phyloP scores from a whole-genome alignment of 2,797 vertebrate genomes.

The Onychomys leucogaster region DNA sequence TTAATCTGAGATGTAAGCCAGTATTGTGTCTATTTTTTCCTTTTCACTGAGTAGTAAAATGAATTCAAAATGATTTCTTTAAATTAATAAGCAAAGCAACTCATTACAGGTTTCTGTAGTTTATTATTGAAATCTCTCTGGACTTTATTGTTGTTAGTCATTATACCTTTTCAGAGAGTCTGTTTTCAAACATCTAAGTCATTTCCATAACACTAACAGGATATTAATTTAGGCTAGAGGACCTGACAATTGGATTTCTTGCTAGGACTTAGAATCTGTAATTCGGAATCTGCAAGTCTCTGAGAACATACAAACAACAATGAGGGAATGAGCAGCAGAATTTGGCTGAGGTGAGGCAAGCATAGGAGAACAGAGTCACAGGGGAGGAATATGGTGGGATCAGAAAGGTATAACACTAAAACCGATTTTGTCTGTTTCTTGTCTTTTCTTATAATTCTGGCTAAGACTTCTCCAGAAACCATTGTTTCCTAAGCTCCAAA shows the following conservation, averaged over 20 bases:
- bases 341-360: fast-evolving
- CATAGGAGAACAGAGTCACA: not conserved
- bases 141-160: not conserved
- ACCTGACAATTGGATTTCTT: not conserved
- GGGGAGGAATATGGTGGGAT: not conserved
- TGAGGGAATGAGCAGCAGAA: not conserved
- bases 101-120: not conserved
- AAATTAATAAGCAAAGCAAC: not conserved
- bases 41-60: conserved; percentile 33
- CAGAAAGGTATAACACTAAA: not conserved
- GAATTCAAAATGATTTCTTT: not conserved
- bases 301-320: not conserved
- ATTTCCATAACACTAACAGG: not conserved
- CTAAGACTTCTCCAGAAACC: not conserved
- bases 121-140: not conserved
- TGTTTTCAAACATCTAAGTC: not conserved
- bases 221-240: not conserved
- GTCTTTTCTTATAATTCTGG: not conserved
- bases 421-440: not conserved
- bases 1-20: conserved; percentile 18
- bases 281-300: not conserved
- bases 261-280: not conserved
- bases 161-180: not conserved
- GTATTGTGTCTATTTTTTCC: not conserved
- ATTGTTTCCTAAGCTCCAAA: not conserved